Percentiles rank a stretch among this genome's conserved stretches.
Evolutionary conservation across 2,113 vertebrate species (phyloP).

Genomic region (Phycodurus eques): DNA sequence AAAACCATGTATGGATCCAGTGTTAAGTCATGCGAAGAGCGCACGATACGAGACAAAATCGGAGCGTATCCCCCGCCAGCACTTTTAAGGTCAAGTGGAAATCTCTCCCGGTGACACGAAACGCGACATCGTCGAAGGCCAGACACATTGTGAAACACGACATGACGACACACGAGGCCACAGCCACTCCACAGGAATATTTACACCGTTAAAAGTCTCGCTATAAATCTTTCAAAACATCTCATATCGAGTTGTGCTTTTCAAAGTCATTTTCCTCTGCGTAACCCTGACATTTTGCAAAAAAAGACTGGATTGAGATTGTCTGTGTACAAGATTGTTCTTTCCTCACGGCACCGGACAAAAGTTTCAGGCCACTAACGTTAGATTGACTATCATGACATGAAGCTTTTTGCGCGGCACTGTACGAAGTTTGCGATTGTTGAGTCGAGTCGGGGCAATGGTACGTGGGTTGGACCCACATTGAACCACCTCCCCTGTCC

Average conservation of each 20-base stretch:
- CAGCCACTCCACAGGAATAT: constrained; percentile 51
- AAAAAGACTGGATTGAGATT: constrained; percentile 60
- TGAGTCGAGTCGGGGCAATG: constrained; percentile 20
- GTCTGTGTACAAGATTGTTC: constrained; percentile 63
- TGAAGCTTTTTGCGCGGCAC: background rate
- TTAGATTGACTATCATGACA: background rate
- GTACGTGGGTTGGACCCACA: constrained; percentile 14
- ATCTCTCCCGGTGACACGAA: background rate
- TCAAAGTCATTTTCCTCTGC: constrained; percentile 25
- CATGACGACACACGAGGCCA: constrained; percentile 33
- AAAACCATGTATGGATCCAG: background rate
- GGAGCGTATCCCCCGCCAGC: background rate
- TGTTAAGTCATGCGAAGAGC: background rate
- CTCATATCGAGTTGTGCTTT: constrained; percentile 60
- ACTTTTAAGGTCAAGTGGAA: background rate
- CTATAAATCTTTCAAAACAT: constrained; percentile 50
- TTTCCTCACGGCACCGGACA: constrained; percentile 9
- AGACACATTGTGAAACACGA: constrained; percentile 15
- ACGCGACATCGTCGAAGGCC: background rate
- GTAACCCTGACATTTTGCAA: constrained; percentile 58
- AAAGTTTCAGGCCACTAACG: background rate
- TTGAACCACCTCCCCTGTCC: constrained; percentile 8
- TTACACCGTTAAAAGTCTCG: constrained; percentile 45
- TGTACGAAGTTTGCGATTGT: constrained; percentile 33
- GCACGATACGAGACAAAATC: background rate